Evolutionary conservation across 2,797 vertebrate genomes (phyloP), one percentile per base, ranked within the genome.

Genomic region (Chanos chanos): DNA sequence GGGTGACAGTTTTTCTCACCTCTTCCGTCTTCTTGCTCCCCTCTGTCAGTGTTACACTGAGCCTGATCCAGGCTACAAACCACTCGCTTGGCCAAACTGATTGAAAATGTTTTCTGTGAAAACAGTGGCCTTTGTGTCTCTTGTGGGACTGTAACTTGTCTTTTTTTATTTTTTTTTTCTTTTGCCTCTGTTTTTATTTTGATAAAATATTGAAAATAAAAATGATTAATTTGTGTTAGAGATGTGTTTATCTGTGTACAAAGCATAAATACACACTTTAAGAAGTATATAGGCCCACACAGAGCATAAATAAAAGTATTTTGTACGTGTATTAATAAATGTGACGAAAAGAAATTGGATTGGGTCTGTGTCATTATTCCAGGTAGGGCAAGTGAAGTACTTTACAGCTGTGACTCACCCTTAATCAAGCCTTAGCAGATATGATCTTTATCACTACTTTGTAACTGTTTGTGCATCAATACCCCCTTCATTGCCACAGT

Each of bases 31-130:
- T 5, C 25, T 36, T 9, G 64, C 8, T 55, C 24, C 41, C 41
- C 37, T 44, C 34, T 2, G 22, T 73, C 79, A 81, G 77, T 84
- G 80, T 81, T 83, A 52, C 47, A 18, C 66, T 66, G 64, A 67
- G 52, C 47, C 24, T 55, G 37, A 64, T 60, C 31, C 24, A 39
- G 70, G 50, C 22, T 69, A 61, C 50, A 54, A 76, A 54, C 69
- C 57, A 60, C 66, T 75, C 43, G 75, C 67, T 67, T 72, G 77
- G 71, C 77, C 77, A 66, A 70, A 59, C 27, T 25, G 61, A 73
- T 78, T 81, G 73, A 40, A 53, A 67, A 79, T 87, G 93, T 96
- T 96, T 96, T 96, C 94, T 94, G 83, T 94, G 94, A 96, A 96
- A 96, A 95, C 94, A 81, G 62, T 75, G 71, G 74, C 77, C 74